A percentile compares a stretch with the other conserved stretches of the same genome.
Conservation (phyloP, 2,797 vertebrate species). For the Lithobates pipiens region DNA sequence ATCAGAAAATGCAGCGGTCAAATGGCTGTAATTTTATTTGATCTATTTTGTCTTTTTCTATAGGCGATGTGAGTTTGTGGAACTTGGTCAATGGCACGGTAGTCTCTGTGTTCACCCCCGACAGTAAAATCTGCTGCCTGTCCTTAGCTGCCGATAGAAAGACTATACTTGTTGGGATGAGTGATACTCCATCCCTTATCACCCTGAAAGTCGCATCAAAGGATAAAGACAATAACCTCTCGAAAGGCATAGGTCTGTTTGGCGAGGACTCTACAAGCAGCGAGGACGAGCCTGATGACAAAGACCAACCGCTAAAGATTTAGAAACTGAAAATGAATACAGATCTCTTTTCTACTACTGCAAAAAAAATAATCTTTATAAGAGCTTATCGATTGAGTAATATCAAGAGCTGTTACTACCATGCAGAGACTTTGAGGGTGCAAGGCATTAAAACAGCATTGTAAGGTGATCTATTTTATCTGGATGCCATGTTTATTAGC, state of each 20-base stretch:
- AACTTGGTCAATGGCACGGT: constrained; percentile 68
- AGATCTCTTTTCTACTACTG: background rate
- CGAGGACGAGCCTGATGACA: constrained; percentile 71
- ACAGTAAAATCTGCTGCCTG: constrained; percentile 68
- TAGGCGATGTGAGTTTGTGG: constrained; percentile 71
- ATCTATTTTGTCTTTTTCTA: background rate
- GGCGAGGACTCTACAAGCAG: constrained; percentile 73
- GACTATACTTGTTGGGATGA: constrained; percentile 68
- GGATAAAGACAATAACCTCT: constrained; percentile 39
- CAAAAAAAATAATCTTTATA: too few relatives aligned
- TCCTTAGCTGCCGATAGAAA: constrained; percentile 63
- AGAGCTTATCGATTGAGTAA: too few relatives aligned
- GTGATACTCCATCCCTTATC: constrained; percentile 70
- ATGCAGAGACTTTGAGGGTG: too few relatives aligned
- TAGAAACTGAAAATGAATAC: background rate
- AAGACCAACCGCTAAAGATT: constrained; percentile 23
- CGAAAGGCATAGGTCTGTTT: constrained; percentile 66
- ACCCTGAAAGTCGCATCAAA: constrained; percentile 63
- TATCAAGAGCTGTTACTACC: too few relatives aligned
- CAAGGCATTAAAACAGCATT: too few relatives aligned
- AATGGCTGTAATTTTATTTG: background rate
- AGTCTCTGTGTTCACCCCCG: constrained; percentile 70
- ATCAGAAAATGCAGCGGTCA: too few relatives aligned
- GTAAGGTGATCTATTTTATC: too few relatives aligned
- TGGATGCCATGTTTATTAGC: too few relatives aligned